Conservation (phyloP, 1,140 invertebrate species). For the Galleria mellonella region DNA sequence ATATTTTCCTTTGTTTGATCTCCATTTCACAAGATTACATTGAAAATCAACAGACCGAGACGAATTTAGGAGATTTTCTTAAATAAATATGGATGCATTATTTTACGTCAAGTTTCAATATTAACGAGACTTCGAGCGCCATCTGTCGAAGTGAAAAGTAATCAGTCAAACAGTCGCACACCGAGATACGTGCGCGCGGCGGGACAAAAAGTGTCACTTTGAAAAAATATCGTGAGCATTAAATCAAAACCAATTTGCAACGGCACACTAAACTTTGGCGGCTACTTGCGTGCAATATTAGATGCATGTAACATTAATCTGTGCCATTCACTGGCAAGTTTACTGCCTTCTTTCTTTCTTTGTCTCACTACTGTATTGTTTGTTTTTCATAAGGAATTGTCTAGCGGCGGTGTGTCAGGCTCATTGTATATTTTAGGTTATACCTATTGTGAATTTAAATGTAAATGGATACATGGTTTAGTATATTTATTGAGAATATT, state of each 20-base stretch:
- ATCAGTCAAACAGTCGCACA: background rate
- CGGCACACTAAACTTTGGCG: slow-evolving; percentile 3
- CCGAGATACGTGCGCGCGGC: background rate
- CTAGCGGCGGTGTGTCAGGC: too few relatives aligned
- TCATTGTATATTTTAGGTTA: background rate
- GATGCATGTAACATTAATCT: slow-evolving; percentile 1
- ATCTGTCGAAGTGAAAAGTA: background rate
- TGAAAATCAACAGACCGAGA: too few relatives aligned
- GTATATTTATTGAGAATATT: background rate
- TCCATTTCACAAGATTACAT: too few relatives aligned
- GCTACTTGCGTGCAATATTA: slow-evolving; percentile 3
- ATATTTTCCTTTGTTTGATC: too few relatives aligned
- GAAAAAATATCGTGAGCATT: slow-evolving; percentile 16
- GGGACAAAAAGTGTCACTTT: slow-evolving; percentile 9
- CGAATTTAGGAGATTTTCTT: too few relatives aligned
- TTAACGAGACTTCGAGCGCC: background rate
- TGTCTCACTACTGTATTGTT: background rate
- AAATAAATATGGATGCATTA: background rate
- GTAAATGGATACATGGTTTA: background rate
- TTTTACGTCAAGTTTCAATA: too few relatives aligned
- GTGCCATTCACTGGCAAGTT: background rate
- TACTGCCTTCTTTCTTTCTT: background rate
- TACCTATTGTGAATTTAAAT: too few relatives aligned
- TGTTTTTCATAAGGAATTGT: background rate
- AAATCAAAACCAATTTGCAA: slow-evolving; percentile 21